phyloP scores from a whole-genome alignment of 2,113 vertebrate species.

The Archocentrus centrarchus region DNA sequence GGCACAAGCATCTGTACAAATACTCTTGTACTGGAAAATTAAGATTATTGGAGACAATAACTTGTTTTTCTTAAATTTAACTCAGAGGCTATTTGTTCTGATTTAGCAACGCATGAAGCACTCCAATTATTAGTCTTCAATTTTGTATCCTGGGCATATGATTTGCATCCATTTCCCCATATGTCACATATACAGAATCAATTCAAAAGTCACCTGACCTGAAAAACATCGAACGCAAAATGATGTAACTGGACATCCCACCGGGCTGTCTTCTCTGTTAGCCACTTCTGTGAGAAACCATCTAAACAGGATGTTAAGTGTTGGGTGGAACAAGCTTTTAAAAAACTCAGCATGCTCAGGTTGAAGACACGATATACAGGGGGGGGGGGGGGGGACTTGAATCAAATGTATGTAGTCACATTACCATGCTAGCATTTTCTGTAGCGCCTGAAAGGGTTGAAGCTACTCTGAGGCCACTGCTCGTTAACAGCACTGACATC shows the following conservation, averaged over 20 bases:
- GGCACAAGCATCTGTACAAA: background rate
- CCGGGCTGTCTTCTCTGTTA: background rate
- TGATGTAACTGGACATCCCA: background rate
- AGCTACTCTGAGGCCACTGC: background rate
- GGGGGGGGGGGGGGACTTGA: background rate
- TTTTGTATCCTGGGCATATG: background rate
- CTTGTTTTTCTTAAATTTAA: background rate
- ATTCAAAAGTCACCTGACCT: background rate
- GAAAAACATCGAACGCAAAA: background rate
- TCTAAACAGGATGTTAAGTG: background rate
- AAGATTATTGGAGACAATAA: background rate
- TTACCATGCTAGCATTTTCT: background rate
- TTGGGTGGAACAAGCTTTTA: background rate
- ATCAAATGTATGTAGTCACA: background rate
- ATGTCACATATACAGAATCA: background rate
- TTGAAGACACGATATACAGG: background rate
- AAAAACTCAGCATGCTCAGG: background rate
- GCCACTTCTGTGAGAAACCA: slow-evolving; percentile 12
- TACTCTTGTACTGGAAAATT: background rate
- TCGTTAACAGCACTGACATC: slow-evolving; percentile 4
- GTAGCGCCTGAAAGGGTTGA: background rate
- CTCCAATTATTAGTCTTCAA: background rate
- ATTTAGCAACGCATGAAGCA: background rate
- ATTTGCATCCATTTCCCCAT: background rate
- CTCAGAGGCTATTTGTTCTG: no score